Evolutionary conservation across 2,797 vertebrate genomes (phyloP).

Genomic region (Cossypha heuglini): DNA sequence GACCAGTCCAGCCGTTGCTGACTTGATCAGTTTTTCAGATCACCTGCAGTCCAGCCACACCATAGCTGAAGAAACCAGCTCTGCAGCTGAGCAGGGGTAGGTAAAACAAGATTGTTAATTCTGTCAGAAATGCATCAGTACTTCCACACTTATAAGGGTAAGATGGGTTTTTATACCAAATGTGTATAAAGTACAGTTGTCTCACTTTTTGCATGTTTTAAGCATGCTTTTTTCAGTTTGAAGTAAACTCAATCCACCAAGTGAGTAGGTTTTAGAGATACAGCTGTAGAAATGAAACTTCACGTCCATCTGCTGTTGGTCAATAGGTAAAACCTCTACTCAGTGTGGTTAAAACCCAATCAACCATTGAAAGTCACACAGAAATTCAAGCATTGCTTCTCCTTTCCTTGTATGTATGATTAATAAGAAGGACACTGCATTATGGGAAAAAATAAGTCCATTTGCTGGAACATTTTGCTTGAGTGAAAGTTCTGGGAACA

Average conservation of each 20-base stretch:
- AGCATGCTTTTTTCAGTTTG: background rate
- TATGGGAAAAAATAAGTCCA: background rate
- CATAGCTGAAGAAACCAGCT: slow-evolving; percentile 69
- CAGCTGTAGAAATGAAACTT: background rate
- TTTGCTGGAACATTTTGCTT: background rate
- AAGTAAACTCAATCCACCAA: background rate
- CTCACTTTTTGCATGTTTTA: background rate
- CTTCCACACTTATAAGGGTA: background rate
- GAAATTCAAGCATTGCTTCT: background rate
- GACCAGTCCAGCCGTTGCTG: slow-evolving; percentile 64
- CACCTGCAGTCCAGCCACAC: slow-evolving; percentile 68
- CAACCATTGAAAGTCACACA: background rate
- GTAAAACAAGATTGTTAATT: background rate
- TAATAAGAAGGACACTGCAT: background rate
- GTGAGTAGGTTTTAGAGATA: background rate
- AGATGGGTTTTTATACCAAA: background rate
- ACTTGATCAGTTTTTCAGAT: slow-evolving; percentile 80
- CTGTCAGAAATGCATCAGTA: background rate
- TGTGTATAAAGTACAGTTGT: background rate
- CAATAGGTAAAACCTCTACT: background rate
- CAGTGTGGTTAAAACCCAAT: background rate
- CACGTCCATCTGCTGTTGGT: background rate
- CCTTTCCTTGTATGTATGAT: background rate
- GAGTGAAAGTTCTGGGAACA: background rate
- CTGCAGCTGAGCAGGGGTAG: slow-evolving; percentile 81